Percentiles rank a stretch among this genome's conserved stretches.
Conservation (phyloP, 2,888 invertebrate species). For the Cheilosia urbana region DNA sequence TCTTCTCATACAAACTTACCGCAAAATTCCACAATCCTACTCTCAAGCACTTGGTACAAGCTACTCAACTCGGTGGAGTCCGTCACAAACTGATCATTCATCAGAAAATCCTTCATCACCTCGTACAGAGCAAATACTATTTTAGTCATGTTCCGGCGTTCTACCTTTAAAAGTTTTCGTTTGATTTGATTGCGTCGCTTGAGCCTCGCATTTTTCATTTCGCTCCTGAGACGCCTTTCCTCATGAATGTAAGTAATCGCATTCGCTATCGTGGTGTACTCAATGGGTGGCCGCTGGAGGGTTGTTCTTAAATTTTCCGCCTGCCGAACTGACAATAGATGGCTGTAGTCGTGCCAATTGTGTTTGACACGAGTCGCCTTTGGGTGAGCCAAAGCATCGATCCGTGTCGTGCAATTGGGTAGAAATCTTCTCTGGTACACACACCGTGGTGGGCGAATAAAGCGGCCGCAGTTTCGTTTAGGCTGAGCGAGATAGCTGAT, state of each 20-base stretch:
- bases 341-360: slow-evolving; percentile 77
- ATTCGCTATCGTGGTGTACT: slow-evolving; percentile 78
- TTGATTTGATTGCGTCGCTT: slow-evolving; percentile 79
- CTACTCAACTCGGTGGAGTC: slow-evolving; percentile 78
- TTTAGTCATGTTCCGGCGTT: slow-evolving; percentile 69
- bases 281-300: slow-evolving; percentile 77
- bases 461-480: slow-evolving; percentile 78
- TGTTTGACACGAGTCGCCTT: slow-evolving; percentile 77
- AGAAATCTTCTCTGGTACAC: slow-evolving; percentile 78
- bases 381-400: slow-evolving; percentile 80
- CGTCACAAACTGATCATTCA: slow-evolving; percentile 80
- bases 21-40: slow-evolving; percentile 79
- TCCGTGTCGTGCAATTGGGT: slow-evolving; percentile 81
- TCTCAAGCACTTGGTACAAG: slow-evolving; percentile 79
- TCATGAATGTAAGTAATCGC: slow-evolving; percentile 81
- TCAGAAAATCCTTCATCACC: slow-evolving; percentile 81
- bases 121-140: slow-evolving; percentile 81
- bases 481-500: slow-evolving; percentile 81
- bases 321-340: slow-evolving; percentile 77
- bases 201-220: slow-evolving; percentile 78
- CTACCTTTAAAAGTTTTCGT: slow-evolving; percentile 40
- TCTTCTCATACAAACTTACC: slow-evolving; percentile 75
- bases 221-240: slow-evolving; percentile 79
- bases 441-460: slow-evolving; percentile 69
- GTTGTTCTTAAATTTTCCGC: slow-evolving; percentile 77